These are phyloP conservation scores for Scomber colias DNA, from an alignment of 2,113 vertebrate species.

Conservation along the genomic window DNA sequence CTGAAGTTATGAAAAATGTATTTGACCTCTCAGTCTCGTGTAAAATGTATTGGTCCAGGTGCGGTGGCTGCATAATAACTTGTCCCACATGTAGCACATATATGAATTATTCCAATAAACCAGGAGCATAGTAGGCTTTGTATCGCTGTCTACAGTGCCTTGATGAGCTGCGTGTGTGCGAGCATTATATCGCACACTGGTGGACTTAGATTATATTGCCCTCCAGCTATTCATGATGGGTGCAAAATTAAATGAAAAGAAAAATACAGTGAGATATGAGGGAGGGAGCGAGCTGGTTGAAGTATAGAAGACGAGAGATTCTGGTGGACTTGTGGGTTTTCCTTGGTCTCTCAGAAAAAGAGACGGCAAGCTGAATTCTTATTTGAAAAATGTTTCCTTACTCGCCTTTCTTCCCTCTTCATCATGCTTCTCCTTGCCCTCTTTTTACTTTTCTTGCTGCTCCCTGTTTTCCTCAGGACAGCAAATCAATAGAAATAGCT, in stretches of 20 bases:
- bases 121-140: conserved; percentile 33
- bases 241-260: conserved; percentile 30
- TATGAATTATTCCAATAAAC: conserved; percentile 67
- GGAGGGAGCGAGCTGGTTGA: conserved; percentile 19
- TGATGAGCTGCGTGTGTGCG: conserved; percentile 27
- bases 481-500: conserved; percentile 69
- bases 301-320: conserved; percentile 5
- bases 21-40: conserved; percentile 66
- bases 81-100: conserved; percentile 27
- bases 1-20: conserved; percentile 73
- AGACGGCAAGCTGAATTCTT: conserved; percentile 17
- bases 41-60: conserved; percentile 64
- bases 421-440: background rate
- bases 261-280: background rate
- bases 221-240: conserved; percentile 52
- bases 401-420: conserved; percentile 13
- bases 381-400: conserved; percentile 34
- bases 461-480: conserved; percentile 50
- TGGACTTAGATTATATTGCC: conserved; percentile 43
- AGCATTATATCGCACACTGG: conserved; percentile 27
- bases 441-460: conserved; percentile 15
- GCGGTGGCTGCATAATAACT: conserved; percentile 56
- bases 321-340: conserved; percentile 13
- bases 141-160: conserved; percentile 30
- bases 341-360: background rate